These are phyloP conservation scores for Trachelus troglodyta DNA, from an alignment of 2,888 invertebrate species.

Conservation along the genomic window DNA sequence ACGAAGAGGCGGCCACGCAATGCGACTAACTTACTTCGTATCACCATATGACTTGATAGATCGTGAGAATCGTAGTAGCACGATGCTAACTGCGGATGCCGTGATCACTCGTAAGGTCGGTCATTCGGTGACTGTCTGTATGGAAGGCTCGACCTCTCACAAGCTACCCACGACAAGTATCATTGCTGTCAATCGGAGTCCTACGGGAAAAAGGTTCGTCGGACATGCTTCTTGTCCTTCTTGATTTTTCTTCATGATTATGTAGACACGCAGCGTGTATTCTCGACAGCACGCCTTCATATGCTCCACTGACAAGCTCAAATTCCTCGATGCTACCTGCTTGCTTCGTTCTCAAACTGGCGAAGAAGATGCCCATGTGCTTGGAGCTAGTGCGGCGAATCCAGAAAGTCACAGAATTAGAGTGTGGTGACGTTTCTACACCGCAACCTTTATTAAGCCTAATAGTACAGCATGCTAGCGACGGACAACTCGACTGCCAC, in stretches of 20 bases:
- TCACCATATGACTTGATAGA: slow-evolving; percentile 92
- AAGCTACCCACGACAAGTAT: slow-evolving; percentile 82
- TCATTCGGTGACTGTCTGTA: slow-evolving; percentile 87
- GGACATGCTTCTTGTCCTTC: slow-evolving; percentile 22
- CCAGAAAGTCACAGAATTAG: slow-evolving; percentile 72
- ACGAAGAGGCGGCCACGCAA: slow-evolving; percentile 77
- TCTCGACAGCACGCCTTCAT: slow-evolving; percentile 76
- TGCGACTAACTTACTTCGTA: slow-evolving; percentile 94
- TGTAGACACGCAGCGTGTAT: background rate
- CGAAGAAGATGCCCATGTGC: slow-evolving; percentile 89
- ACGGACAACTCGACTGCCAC: slow-evolving; percentile 78
- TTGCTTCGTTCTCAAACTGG: slow-evolving; percentile 85
- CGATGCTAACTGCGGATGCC: slow-evolving; percentile 81
- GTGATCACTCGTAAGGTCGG: slow-evolving; percentile 79
- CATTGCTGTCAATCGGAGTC: slow-evolving; percentile 76
- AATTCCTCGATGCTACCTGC: slow-evolving; percentile 94
- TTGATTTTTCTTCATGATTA: slow-evolving; percentile 3
- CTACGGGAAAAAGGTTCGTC: slow-evolving; percentile 79
- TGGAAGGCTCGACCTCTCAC: slow-evolving; percentile 88
- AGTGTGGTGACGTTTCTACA: slow-evolving; percentile 70
- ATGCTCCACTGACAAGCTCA: slow-evolving; percentile 80
- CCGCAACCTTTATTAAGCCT: slow-evolving; percentile 79
- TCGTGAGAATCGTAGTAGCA: slow-evolving; percentile 77
- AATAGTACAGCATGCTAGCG: slow-evolving; percentile 82
- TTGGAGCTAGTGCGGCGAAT: slow-evolving; percentile 78